Base-by-base conservation (phyloP, 2,888 invertebrate species). In the Dasypogon diadema region DNA sequence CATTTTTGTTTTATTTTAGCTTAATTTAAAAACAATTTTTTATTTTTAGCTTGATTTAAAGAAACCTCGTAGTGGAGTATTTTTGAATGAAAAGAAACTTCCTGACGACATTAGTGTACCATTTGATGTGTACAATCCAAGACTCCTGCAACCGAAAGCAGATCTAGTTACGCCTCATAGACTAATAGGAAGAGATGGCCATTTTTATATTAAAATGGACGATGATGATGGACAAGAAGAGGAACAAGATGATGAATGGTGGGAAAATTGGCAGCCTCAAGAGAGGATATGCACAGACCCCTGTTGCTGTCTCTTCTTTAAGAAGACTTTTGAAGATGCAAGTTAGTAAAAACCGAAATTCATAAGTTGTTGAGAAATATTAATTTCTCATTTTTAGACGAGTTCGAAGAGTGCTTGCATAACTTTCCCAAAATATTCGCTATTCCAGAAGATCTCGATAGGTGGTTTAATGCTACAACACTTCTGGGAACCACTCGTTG, bases 31-130 rank as follows among this genome's bases (percentile, higher is more conserved):
- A n/a, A n/a, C n/a, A n/a, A n/a, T n/a, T n/a, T n/a, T n/a, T n/a
- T n/a, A n/a, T n/a, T n/a, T n/a, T n/a, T n/a, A 85, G 85, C 82
- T 85, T 1, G 82, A 82, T 48, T 54, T 85, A 2, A 83, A 83
- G 48, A 82, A 83, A 2, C 84, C 84, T 0, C 84, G 82, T 75
- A 85, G 84, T 78, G 85, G 85, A 2, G 80, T 85, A 74, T 83
- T 81, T 55, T 54, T 85, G 2, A 85, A 85, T 75, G 83, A 85
- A 77, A 82, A 82, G 1, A 79, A 82, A 72, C 80, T 82, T 1
- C 81, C 81, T 0, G 80, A 81, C 3, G 82, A 80, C 18, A 70
- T 81, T 30, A 76, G 75, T 3, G 78, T 82, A 22, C 83, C 83
- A 0, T 85, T 82, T 26, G 81, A 81, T 12, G 79, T 79, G 0